A percentile compares a stretch with the other conserved stretches of the same genome.
phyloP scores from a whole-genome alignment of 2,113 vertebrate genomes.

The Chionomys nivalis region DNA sequence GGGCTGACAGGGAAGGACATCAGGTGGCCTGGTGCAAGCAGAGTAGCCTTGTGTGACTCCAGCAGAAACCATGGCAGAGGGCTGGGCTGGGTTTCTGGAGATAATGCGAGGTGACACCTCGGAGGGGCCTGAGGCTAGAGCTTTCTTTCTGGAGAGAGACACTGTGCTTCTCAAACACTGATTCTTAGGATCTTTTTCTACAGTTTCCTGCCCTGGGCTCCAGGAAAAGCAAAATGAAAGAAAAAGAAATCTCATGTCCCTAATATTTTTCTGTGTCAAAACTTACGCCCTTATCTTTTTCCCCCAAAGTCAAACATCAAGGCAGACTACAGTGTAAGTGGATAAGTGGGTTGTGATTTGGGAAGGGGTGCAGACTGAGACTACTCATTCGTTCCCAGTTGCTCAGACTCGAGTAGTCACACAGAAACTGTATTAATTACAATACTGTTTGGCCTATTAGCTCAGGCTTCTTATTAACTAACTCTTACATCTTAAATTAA shows the following conservation, averaged over 20 bases:
- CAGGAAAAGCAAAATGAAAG: not conserved
- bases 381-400: too few species aligned
- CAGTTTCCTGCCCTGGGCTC: not conserved
- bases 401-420: too few species aligned
- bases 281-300: not conserved
- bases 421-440: too few species aligned
- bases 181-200: not conserved
- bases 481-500: too few species aligned
- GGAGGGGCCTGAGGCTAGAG: not conserved
- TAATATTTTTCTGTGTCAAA: not conserved
- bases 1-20: conserved; percentile 44
- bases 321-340: not conserved
- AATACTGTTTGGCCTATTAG: too few species aligned
- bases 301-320: not conserved
- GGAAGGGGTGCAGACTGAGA: too few species aligned
- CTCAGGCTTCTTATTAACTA: too few species aligned
- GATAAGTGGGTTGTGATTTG: too few species aligned
- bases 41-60: not conserved
- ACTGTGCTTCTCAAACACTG: accelerated
- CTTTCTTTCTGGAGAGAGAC: not conserved
- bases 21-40: not conserved
- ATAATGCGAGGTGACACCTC: not conserved
- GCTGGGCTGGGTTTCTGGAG: not conserved
- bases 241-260: not conserved
- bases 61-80: not conserved